Evolutionary conservation across 2,797 vertebrate species (phyloP), one percentile per base, ranked within the genome.

Genomic region (Todus mexicanus): DNA sequence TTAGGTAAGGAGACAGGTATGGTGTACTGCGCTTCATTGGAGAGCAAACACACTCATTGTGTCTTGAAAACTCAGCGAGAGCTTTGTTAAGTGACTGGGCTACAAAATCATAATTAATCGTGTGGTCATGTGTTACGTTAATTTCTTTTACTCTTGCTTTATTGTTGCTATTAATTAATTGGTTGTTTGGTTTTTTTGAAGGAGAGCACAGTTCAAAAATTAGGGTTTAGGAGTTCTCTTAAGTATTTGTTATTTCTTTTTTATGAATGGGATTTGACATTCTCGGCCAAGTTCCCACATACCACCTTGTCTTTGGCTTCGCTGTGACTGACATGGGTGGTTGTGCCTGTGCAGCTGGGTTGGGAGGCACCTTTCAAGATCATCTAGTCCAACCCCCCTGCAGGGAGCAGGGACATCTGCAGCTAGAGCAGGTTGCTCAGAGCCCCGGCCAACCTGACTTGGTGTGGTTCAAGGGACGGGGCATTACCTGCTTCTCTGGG

Each of bases 1-100:
- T 97, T 98, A 96, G 98, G 98, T 98, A 97, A 98, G 98, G 88
- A 40, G 73, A 53, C 82, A 88, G 84, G 81, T 84, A 83, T 83
- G 84, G 61, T n/a, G 65, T 64, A 27, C 71, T 93, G 63, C 59
- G 26, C 54, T 81, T 82, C 91, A 40, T 6, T 84, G 93, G 65
- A 83, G 53, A 66, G 54, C 66, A 80, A 88, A 79, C 29, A 23
- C 38, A 31, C 27, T 69, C 54, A 5, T 18, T 82, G 40, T 42
- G 15, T 18, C 81, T 16, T 43, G 42, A 18, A 61, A 75, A 56
- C 4, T 2, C 37, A 59, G 38, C n/a, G n/a, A 59, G 50, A 63
- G 65, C 66, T 13, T 31, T 50, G 15, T 6, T 13, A 21, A 35
- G 33, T 10, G 60, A 3, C 37, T n/a, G 68, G 25, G 54, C 35